Evolutionary conservation across 2,888 invertebrate species (phyloP).

Genomic region (Cheilosia grossa): DNA sequence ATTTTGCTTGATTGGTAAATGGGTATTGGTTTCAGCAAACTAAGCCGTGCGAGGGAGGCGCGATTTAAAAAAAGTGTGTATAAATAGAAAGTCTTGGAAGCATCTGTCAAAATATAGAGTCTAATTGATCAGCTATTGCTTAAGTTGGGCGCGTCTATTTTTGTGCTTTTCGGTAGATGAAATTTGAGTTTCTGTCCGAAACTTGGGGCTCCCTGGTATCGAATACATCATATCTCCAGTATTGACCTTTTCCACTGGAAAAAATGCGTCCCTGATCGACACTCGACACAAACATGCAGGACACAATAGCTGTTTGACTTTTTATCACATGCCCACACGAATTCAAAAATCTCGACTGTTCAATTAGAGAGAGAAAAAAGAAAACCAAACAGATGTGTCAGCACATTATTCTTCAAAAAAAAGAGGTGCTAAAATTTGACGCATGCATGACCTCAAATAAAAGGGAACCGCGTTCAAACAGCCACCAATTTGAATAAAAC

Average conservation of each 20-base stretch:
- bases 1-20: constrained; percentile 4
- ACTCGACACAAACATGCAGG: too few relatives aligned
- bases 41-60: neutral
- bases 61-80: neutral
- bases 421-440: constrained; percentile 36
- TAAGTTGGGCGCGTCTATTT: too few relatives aligned
- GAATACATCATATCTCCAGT: too few relatives aligned
- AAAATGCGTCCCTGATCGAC: too few relatives aligned
- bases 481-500: constrained; percentile 4
- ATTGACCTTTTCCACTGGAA: too few relatives aligned
- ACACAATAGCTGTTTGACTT: neutral
- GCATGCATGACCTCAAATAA: constrained; percentile 21
- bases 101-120: neutral
- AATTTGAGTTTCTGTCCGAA: too few relatives aligned
- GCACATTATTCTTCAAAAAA: neutral
- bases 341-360: neutral
- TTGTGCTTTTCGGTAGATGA: too few relatives aligned
- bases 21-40: constrained; percentile 1
- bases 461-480: constrained; percentile 11
- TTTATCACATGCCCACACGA: neutral
- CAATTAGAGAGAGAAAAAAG: neutral
- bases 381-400: constrained; percentile 14
- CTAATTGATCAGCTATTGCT: neutral
- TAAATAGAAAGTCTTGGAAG: neutral
- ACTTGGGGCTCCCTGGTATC: too few relatives aligned